A percentile compares a stretch with the other conserved stretches of the same genome.
Conservation (phyloP, 2,113 vertebrate genomes). For the Xiphophorus couchianus region DNA sequence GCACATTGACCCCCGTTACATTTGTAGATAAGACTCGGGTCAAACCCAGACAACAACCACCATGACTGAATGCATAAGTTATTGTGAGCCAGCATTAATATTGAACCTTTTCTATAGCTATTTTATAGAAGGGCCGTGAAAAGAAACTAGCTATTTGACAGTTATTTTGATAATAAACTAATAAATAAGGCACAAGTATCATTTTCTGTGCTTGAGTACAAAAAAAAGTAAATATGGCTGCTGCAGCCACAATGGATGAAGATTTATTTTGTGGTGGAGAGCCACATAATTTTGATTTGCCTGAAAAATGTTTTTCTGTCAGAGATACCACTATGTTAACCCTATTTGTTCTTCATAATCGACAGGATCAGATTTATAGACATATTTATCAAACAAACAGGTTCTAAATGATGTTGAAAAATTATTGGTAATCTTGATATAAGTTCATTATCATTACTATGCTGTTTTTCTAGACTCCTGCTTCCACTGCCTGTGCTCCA, state of each 20-base stretch:
- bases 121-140: neutral
- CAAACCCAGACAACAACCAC: constrained; percentile 24
- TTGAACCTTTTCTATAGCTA: neutral
- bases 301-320: neutral
- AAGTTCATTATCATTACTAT: neutral
- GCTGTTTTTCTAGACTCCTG: neutral
- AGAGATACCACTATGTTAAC: neutral
- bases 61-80: constrained; percentile 31
- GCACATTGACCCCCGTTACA: constrained; percentile 37
- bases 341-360: neutral
- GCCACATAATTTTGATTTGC: neutral
- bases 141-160: neutral
- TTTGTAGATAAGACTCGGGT: constrained; percentile 43
- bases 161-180: neutral
- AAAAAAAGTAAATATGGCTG: neutral
- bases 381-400: neutral
- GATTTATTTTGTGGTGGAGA: neutral
- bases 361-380: neutral
- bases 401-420: neutral
- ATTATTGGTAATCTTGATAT: neutral
- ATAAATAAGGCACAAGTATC: neutral
- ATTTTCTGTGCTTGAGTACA: neutral
- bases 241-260: neutral
- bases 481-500: neutral
- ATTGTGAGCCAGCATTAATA: constrained; percentile 25